These are phyloP conservation scores for Antennarius striatus DNA, from an alignment of 2,113 vertebrate species.

Conservation along the genomic window DNA sequence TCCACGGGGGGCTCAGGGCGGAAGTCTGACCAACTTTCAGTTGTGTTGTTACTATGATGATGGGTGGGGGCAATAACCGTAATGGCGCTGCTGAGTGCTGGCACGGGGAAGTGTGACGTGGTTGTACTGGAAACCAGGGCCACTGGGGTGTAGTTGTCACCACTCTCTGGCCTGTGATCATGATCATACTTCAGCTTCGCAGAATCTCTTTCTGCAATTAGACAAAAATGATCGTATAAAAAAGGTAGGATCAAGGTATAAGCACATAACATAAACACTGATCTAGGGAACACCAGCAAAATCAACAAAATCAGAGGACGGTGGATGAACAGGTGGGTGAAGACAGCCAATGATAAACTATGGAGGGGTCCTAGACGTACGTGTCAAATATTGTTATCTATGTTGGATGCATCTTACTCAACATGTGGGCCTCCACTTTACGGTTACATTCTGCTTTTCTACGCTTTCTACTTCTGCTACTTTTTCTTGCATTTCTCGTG, in stretches of 20 bases:
- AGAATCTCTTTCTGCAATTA: slow-evolving; percentile 86
- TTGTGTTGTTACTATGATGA: slow-evolving; percentile 93
- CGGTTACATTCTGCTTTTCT: too few relatives aligned
- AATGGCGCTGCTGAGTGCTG: slow-evolving; percentile 93
- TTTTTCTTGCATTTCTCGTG: too few relatives aligned
- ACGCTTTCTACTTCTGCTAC: too few relatives aligned
- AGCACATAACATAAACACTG: too few relatives aligned
- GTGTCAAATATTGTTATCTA: too few relatives aligned
- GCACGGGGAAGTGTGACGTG: slow-evolving; percentile 91
- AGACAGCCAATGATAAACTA: too few relatives aligned
- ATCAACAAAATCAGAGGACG: too few relatives aligned
- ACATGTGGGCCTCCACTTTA: too few relatives aligned
- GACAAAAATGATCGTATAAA: background rate
- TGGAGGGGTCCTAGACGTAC: too few relatives aligned
- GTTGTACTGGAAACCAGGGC: slow-evolving; percentile 84
- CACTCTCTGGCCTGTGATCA: slow-evolving; percentile 78
- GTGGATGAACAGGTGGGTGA: too few relatives aligned
- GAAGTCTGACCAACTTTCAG: slow-evolving; percentile 95
- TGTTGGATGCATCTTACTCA: too few relatives aligned
- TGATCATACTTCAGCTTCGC: slow-evolving; percentile 92
- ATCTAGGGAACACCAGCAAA: too few relatives aligned
- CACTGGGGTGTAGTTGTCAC: slow-evolving; percentile 86
- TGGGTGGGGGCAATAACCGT: slow-evolving; percentile 92
- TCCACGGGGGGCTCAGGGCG: slow-evolving; percentile 88
- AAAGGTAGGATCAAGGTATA: background rate